Evolutionary conservation across 2,113 vertebrate species (phyloP).

Genomic region (Xenopus laevis): DNA sequence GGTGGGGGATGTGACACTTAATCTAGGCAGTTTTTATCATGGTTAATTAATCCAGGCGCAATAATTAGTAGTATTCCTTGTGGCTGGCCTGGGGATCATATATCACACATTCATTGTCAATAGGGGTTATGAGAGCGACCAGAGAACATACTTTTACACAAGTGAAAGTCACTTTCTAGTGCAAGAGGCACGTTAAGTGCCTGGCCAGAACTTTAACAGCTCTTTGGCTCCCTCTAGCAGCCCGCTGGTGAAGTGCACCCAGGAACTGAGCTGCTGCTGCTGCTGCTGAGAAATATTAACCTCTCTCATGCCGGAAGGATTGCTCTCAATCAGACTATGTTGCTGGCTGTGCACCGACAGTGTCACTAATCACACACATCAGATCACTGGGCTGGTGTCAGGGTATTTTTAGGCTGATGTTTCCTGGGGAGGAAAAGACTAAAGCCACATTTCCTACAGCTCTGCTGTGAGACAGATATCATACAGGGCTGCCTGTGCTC

Average conservation of each 20-base stretch:
- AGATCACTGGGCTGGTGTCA: constrained; percentile 13
- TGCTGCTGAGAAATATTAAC: not conserved
- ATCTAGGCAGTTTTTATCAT: too few species aligned
- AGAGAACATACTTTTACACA: too few species aligned
- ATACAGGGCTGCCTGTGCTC: constrained; percentile 2
- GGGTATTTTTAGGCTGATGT: constrained; percentile 29
- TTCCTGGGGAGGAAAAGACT: constrained; percentile 31
- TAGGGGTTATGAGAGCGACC: too few species aligned
- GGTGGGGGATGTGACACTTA: too few species aligned
- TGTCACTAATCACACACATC: constrained; percentile 12
- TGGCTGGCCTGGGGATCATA: too few species aligned
- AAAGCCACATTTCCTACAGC: constrained; percentile 30
- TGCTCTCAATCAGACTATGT: constrained; percentile 7
- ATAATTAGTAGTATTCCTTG: too few species aligned
- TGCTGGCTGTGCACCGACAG: constrained; percentile 5
- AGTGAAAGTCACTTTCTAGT: too few species aligned
- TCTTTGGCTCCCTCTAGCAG: constrained; percentile 34
- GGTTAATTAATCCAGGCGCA: too few species aligned
- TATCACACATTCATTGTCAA: too few species aligned
- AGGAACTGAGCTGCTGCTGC: too few species aligned
- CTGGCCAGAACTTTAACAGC: not conserved
- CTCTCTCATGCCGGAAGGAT: not conserved
- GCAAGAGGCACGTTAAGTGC: too few species aligned
- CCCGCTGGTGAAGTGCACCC: not conserved
- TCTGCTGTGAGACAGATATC: not conserved